phyloP scores from a whole-genome alignment of 2,113 vertebrate genomes.

The Ornithorhynchus anatinus region DNA sequence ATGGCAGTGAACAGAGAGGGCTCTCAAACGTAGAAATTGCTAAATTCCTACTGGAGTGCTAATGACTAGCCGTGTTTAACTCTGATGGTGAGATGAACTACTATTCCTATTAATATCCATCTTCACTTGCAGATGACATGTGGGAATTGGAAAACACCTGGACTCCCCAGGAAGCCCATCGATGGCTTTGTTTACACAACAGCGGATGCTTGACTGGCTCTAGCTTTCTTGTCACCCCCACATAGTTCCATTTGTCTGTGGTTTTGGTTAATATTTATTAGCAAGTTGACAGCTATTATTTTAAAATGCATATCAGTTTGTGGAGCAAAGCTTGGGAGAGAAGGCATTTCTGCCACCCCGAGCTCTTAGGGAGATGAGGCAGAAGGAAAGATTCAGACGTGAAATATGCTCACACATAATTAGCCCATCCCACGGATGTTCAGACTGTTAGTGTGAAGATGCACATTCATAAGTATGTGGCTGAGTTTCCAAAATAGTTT shows the following conservation, averaged over 20 bases:
- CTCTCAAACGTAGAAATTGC: neutral
- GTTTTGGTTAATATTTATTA: conserved; percentile 67
- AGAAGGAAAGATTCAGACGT: rapidly evolving
- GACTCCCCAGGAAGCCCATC: conserved; percentile 16
- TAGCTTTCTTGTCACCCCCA: conserved; percentile 42
- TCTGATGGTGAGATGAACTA: neutral
- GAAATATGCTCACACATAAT: neutral
- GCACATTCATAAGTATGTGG: no score
- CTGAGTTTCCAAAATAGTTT: no score
- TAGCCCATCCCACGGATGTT: rapidly evolving
- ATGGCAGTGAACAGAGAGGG: neutral
- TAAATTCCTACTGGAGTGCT: neutral
- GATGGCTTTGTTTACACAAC: conserved; percentile 61
- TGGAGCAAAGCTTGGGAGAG: conserved; percentile 23
- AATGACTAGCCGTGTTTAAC: neutral
- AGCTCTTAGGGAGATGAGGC: conserved; percentile 26
- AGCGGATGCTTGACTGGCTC: conserved; percentile 16
- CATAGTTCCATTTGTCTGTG: conserved; percentile 56
- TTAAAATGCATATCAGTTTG: conserved; percentile 74
- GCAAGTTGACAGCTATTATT: conserved; percentile 70
- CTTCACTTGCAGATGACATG: conserved; percentile 20
- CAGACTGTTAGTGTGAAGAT: neutral
- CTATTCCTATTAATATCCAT: conserved; percentile 14
- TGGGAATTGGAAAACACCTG: conserved; percentile 44
- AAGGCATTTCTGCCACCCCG: neutral